phyloP scores from a whole-genome alignment of 92 coral and sea anemone species.

The Micromussa lordhowensis region DNA sequence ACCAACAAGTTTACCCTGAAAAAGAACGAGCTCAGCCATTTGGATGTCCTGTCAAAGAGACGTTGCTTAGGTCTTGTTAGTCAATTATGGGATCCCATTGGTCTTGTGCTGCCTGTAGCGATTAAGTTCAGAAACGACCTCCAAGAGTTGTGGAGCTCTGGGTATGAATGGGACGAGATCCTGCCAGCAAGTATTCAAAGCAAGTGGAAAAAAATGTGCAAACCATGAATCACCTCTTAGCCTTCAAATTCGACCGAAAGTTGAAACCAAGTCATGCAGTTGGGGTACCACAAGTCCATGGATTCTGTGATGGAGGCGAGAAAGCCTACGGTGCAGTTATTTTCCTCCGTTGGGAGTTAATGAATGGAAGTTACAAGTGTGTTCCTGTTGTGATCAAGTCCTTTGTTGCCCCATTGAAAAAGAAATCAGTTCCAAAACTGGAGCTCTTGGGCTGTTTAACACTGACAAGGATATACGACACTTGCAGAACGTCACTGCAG shows the following conservation, averaged over 20 bases:
- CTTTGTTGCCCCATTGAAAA: slow-evolving; percentile 70
- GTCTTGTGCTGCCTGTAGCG: slow-evolving; percentile 64
- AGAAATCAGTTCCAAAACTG: slow-evolving; percentile 60
- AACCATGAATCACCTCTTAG: slow-evolving; percentile 50
- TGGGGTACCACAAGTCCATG: slow-evolving; percentile 71
- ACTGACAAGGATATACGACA: too few species aligned
- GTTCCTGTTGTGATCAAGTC: slow-evolving; percentile 66
- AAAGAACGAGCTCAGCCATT: neutral
- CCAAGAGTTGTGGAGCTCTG: slow-evolving; percentile 71
- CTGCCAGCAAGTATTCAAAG: slow-evolving; percentile 49
- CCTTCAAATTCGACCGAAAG: slow-evolving; percentile 51
- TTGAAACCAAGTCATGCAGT: too few species aligned
- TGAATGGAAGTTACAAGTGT: slow-evolving; percentile 42
- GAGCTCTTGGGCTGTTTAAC: slow-evolving; percentile 71
- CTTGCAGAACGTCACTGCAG: too few species aligned
- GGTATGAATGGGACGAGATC: slow-evolving; percentile 68
- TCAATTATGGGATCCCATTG: slow-evolving; percentile 80
- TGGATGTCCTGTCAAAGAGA: slow-evolving; percentile 39
- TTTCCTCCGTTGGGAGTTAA: slow-evolving; percentile 58
- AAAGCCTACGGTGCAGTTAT: slow-evolving; percentile 65
- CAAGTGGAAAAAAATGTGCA: slow-evolving; percentile 55
- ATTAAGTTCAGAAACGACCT: slow-evolving; percentile 61
- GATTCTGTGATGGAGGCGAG: slow-evolving; percentile 66
- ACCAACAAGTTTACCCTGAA: slow-evolving; percentile 29
- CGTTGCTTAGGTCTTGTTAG: slow-evolving; percentile 61